Evolutionary conservation across 2,888 invertebrate genomes (phyloP).

Genomic region (Lepidochrysops patricia): DNA sequence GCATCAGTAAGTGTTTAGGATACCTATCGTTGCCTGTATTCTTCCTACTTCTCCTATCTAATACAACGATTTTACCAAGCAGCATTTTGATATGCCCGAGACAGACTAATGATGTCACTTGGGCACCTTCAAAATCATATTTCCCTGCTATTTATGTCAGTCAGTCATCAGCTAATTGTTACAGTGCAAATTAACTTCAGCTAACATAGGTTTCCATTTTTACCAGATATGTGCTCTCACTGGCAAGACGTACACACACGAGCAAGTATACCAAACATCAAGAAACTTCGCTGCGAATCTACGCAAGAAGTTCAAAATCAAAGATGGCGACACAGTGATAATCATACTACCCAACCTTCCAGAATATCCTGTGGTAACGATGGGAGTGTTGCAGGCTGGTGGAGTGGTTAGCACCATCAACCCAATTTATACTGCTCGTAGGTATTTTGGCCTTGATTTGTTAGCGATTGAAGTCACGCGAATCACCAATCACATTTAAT

Average conservation of each 20-base stretch:
- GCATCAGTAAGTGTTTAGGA: constrained; percentile 70
- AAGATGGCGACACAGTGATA: constrained; percentile 79
- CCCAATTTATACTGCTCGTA: constrained; percentile 80
- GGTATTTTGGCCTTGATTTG: constrained; percentile 28
- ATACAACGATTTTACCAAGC: too few species aligned
- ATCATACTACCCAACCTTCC: constrained; percentile 84
- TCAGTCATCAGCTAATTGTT: too few species aligned
- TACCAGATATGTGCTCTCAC: constrained; percentile 84
- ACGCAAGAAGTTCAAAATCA: constrained; percentile 77
- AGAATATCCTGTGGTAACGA: constrained; percentile 78
- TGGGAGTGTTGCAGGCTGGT: constrained; percentile 82
- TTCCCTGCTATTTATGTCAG: too few species aligned
- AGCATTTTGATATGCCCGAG: too few species aligned
- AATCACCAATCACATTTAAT: background rate
- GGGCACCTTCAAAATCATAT: too few species aligned
- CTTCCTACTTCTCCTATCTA: too few species aligned
- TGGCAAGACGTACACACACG: constrained; percentile 82
- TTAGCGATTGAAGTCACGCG: background rate
- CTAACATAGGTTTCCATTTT: too few species aligned
- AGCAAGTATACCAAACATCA: constrained; percentile 77
- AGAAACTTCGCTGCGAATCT: constrained; percentile 79
- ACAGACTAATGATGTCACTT: too few species aligned
- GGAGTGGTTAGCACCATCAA: constrained; percentile 82
- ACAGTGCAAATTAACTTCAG: too few species aligned
- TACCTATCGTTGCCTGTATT: too few species aligned